phyloP scores from a whole-genome alignment of 2,797 vertebrate genomes.

The Scarus forsteni region DNA sequence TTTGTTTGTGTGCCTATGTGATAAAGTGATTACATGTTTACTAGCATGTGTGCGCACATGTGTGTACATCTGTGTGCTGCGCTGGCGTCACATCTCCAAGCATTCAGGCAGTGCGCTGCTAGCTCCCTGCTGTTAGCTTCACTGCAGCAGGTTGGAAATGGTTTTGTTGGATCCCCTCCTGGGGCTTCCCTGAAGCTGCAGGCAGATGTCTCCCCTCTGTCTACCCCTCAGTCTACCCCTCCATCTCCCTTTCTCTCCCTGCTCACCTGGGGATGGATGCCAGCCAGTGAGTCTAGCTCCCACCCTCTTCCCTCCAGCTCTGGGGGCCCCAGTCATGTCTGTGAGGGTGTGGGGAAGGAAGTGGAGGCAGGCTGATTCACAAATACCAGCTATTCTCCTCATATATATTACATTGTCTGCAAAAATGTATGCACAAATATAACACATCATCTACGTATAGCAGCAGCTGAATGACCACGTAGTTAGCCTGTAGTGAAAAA shows the following conservation, averaged over 20 bases:
- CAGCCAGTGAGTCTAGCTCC: conserved; percentile 43
- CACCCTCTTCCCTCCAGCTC: conserved; percentile 45
- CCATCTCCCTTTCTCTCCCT: conserved; percentile 64
- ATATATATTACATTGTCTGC: conserved; percentile 24
- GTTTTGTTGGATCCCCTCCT: conserved; percentile 78
- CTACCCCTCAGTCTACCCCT: conserved; percentile 57
- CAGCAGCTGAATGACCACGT: conserved; percentile 28
- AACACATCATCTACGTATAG: conserved; percentile 40
- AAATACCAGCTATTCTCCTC: conserved; percentile 33
- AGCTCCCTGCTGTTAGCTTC: conserved; percentile 68
- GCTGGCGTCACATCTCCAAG: conserved; percentile 55
- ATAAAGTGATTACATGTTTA: conserved; percentile 65
- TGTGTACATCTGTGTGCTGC: conserved; percentile 55
- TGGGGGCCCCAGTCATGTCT: conserved; percentile 52
- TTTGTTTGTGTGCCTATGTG: conserved; percentile 49
- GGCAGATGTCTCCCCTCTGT: conserved; percentile 72
- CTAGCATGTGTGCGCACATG: conserved; percentile 29
- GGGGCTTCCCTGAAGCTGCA: conserved; percentile 71
- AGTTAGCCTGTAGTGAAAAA: conserved; percentile 38
- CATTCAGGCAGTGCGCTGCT: conserved; percentile 52
- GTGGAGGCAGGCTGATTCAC: conserved; percentile 37
- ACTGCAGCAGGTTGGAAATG: conserved; percentile 58
- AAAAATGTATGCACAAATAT: conserved; percentile 18
- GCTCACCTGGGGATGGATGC: conserved; percentile 69
- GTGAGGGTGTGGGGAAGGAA: conserved; percentile 42